phyloP scores from a whole-genome alignment of 2,797 vertebrate species.

The Melanotaenia nigrans region DNA sequence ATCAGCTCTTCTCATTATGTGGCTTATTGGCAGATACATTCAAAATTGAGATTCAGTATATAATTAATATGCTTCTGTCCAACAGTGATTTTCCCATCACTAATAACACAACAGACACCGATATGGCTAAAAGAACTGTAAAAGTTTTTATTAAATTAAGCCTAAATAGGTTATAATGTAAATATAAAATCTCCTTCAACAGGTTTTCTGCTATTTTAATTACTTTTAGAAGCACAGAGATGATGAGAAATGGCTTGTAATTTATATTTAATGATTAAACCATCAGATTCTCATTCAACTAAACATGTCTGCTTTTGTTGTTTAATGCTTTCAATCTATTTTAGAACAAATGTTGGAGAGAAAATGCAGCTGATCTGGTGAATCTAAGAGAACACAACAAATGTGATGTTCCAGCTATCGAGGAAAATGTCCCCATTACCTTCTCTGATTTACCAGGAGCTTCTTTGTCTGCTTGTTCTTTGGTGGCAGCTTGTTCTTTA shows the following conservation, averaged over 20 bases:
- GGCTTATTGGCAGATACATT: conserved; percentile 56
- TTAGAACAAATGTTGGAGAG: neutral
- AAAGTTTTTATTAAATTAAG: conserved; percentile 5
- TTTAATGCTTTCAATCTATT: neutral
- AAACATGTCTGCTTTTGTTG: neutral
- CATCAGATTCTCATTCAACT: neutral
- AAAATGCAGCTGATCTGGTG: neutral
- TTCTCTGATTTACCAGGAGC: conserved; percentile 43
- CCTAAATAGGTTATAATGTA: conserved; percentile 7
- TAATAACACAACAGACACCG: conserved; percentile 34
- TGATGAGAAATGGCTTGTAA: neutral
- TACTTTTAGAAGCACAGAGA: too few relatives aligned
- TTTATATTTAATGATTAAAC: neutral
- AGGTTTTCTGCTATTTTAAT: neutral
- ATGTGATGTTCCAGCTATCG: neutral
- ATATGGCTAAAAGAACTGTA: conserved; percentile 25
- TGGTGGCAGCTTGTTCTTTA: conserved; percentile 53
- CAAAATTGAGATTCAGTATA: conserved; percentile 37
- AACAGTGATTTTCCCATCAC: neutral
- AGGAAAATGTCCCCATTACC: conserved; percentile 38
- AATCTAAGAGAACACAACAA: too few relatives aligned
- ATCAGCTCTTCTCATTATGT: conserved; percentile 54
- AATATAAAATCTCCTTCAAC: too few relatives aligned
- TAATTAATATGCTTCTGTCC: conserved; percentile 47
- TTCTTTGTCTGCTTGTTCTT: conserved; percentile 35